phyloP scores from a whole-genome alignment of 2,113 vertebrate genomes.

The Pomatostomus ruficeps region DNA sequence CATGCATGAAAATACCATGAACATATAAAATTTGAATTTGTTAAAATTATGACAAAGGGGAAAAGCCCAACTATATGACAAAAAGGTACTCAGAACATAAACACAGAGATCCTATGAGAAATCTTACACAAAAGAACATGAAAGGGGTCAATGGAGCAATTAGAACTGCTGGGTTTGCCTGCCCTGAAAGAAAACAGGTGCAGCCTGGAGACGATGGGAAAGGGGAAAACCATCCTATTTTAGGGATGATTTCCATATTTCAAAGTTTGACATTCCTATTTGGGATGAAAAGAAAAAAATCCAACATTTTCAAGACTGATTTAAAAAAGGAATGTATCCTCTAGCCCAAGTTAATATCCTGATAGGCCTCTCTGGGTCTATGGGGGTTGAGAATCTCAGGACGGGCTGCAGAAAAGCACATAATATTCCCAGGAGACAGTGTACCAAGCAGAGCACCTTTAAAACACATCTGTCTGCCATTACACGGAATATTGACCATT shows the following conservation, averaged over 20 bases:
- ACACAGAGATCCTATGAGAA: background rate
- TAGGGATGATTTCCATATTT: background rate
- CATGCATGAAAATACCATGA: background rate
- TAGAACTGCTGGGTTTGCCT: background rate
- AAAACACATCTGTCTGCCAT: background rate
- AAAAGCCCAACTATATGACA: background rate
- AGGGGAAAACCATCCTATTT: background rate
- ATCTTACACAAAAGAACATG: background rate
- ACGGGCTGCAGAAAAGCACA: background rate
- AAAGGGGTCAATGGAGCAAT: fast-evolving
- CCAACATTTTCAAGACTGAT: background rate
- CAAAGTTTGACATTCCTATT: background rate
- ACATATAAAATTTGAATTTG: background rate
- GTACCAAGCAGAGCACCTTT: background rate
- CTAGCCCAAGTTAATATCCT: background rate
- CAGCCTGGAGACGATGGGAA: background rate
- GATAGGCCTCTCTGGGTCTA: fast-evolving
- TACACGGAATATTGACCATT: background rate
- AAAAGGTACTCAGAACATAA: background rate
- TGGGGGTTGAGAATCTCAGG: background rate
- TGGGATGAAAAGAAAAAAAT: background rate
- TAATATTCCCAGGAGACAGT: background rate
- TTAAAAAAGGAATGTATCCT: background rate
- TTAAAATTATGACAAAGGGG: background rate
- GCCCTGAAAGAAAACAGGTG: background rate